These are phyloP conservation scores for Teleiodes luculella DNA, from an alignment of 2,888 invertebrate species.

Conservation along the genomic window DNA sequence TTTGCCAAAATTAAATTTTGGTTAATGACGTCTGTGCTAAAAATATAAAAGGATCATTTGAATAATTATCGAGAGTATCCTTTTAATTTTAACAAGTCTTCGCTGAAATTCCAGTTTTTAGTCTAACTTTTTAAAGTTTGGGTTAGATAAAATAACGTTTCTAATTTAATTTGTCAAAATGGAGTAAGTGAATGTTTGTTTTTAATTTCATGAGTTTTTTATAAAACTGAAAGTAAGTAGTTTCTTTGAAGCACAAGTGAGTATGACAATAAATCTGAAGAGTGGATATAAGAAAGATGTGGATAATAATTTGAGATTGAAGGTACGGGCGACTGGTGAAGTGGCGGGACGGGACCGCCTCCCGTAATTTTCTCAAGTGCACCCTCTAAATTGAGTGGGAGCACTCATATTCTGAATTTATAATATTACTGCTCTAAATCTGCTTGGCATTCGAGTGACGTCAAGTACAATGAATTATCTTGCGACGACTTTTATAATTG, in stretches of 20 bases:
- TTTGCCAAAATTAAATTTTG: conserved; percentile 70
- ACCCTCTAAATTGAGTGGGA: conserved; percentile 64
- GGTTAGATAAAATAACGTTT: no score
- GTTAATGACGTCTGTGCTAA: conserved; percentile 63
- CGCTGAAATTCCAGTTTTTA: conserved; percentile 41
- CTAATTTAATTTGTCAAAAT: no score
- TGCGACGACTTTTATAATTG: conserved; percentile 34
- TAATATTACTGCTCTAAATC: conserved; percentile 71
- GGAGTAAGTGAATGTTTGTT: not conserved
- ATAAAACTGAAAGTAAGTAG: not conserved
- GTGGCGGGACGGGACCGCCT: conserved; percentile 68
- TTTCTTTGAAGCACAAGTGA: not conserved
- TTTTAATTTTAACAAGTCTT: conserved; percentile 36
- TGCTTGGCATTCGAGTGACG: conserved; percentile 46
- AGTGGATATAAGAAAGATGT: conserved; percentile 25
- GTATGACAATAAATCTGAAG: not conserved
- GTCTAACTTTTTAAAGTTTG: not conserved
- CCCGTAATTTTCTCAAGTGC: conserved; percentile 72
- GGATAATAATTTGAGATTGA: conserved; percentile 66
- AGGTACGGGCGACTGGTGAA: conserved; percentile 62
- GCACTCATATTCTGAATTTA: conserved; percentile 73
- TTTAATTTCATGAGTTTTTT: no score
- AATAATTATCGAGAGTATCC: conserved; percentile 58
- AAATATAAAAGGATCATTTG: conserved; percentile 65
- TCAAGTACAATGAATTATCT: conserved; percentile 48